Conservation (phyloP, 2,113 vertebrate genomes). For the Ctenodactylus gundi region DNA sequence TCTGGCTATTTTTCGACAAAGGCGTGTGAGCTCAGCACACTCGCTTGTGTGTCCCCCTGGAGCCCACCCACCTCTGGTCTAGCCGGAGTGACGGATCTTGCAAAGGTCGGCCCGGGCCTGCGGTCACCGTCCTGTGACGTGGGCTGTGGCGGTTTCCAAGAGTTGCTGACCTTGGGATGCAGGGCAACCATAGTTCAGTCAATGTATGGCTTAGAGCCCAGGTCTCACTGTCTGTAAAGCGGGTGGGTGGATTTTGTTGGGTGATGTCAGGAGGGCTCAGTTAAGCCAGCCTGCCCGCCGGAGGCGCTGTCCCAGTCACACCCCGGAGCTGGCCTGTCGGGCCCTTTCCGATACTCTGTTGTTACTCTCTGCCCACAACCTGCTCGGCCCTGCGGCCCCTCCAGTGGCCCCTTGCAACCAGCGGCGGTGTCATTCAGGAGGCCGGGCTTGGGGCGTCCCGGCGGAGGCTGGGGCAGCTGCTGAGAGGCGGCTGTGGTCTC, state of each 20-base stretch:
- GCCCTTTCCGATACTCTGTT: not conserved
- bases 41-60: too few relatives aligned
- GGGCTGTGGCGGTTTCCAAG: not conserved
- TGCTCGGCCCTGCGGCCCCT: not conserved
- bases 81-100: not conserved
- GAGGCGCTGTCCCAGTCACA: too few relatives aligned
- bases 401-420: not conserved
- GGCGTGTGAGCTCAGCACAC: too few relatives aligned
- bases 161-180: too few relatives aligned
- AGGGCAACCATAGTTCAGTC: too few relatives aligned
- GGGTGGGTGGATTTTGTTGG: not conserved
- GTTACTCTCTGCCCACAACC: not conserved
- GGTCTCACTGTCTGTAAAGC: not conserved
- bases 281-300: too few relatives aligned
- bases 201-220: not conserved
- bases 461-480: too few relatives aligned
- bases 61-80: too few relatives aligned
- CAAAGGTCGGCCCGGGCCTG: not conserved
- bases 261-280: not conserved
- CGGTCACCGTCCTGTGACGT: not conserved
- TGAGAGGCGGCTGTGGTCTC: too few relatives aligned
- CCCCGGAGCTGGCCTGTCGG: not conserved
- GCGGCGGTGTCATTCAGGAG: not conserved
- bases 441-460: too few relatives aligned
- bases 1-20: too few relatives aligned